Percentiles rank a stretch among this genome's conserved stretches.
Evolutionary conservation across 2,888 invertebrate species (phyloP).

Genomic region (Adineta ricciae): DNA sequence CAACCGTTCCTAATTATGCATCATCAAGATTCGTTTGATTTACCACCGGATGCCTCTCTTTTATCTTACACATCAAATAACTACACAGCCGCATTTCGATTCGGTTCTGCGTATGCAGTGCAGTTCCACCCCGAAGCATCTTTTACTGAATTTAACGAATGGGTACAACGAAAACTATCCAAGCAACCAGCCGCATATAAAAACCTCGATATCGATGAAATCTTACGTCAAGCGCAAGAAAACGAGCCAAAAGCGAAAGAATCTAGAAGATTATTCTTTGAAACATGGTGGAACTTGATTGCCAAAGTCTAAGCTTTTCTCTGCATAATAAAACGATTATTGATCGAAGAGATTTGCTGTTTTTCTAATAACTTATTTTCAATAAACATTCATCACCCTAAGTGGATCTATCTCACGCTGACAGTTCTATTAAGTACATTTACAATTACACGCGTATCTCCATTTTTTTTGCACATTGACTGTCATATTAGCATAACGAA

Average conservation of each 20-base stretch:
- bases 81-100: neutral
- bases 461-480: neutral
- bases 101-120: neutral
- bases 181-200: neutral
- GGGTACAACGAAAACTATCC: neutral
- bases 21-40: neutral
- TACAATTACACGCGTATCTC: neutral
- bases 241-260: neutral
- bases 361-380: neutral
- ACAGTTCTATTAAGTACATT: neutral
- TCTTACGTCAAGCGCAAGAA: neutral
- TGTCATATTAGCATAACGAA: neutral
- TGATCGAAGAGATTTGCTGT: neutral
- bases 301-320: neutral
- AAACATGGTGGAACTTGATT: slow-evolving; percentile 10
- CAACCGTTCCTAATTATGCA: neutral
- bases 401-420: neutral
- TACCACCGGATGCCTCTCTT: neutral
- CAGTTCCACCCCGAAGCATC: slow-evolving; percentile 17
- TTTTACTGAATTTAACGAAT: neutral
- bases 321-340: neutral
- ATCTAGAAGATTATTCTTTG: neutral
- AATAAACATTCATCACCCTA: neutral
- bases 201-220: neutral
- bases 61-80: neutral